Percentiles rank a stretch among this genome's conserved stretches.
These are phyloP conservation scores for Ophion slaviceki DNA, from an alignment of 2,888 invertebrate species.

Conservation along the genomic window DNA sequence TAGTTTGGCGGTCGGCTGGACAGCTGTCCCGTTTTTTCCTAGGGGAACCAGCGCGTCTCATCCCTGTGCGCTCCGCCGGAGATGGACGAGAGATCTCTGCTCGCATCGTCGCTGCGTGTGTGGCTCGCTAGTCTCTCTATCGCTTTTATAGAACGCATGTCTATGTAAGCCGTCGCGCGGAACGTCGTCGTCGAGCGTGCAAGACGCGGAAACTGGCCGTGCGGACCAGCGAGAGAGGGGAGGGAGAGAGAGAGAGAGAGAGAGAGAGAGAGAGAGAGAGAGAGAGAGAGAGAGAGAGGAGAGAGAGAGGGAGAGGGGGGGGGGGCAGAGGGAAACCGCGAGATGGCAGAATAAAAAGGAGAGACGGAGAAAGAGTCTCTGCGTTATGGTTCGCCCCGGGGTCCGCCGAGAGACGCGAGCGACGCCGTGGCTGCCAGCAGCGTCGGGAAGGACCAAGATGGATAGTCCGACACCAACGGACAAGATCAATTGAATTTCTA, in stretches of 20 bases:
- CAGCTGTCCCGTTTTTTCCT: slow-evolving; percentile 81
- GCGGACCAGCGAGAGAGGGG: slow-evolving; percentile 70
- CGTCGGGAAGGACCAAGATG: slow-evolving; percentile 84
- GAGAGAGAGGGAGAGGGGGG: not conserved
- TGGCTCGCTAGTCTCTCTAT: slow-evolving; percentile 37
- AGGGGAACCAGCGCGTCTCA: slow-evolving; percentile 19
- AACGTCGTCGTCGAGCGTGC: slow-evolving; percentile 75
- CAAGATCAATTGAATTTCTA: slow-evolving; percentile 86
- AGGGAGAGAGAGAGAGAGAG: no score
- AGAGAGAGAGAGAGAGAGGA: no score
- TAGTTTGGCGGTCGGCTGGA: slow-evolving; percentile 83
- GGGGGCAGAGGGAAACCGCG: no score
- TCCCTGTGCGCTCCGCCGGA: slow-evolving; percentile 67
- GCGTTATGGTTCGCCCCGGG: slow-evolving; percentile 31
- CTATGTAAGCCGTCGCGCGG: slow-evolving; percentile 68
- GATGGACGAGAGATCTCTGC: slow-evolving; percentile 69
- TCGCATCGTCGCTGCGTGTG: slow-evolving; percentile 41
- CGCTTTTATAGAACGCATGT: slow-evolving; percentile 12
- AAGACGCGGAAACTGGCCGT: slow-evolving; percentile 78
- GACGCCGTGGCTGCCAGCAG: slow-evolving; percentile 74
- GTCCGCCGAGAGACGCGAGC: slow-evolving; percentile 54
- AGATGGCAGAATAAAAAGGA: slow-evolving; percentile 12
- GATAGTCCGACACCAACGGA: slow-evolving; percentile 84
- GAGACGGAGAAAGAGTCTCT: slow-evolving; percentile 22
- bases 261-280: no score